Conservation (phyloP, 2,113 vertebrate species). For the Phalacrocorax brasilianus region DNA sequence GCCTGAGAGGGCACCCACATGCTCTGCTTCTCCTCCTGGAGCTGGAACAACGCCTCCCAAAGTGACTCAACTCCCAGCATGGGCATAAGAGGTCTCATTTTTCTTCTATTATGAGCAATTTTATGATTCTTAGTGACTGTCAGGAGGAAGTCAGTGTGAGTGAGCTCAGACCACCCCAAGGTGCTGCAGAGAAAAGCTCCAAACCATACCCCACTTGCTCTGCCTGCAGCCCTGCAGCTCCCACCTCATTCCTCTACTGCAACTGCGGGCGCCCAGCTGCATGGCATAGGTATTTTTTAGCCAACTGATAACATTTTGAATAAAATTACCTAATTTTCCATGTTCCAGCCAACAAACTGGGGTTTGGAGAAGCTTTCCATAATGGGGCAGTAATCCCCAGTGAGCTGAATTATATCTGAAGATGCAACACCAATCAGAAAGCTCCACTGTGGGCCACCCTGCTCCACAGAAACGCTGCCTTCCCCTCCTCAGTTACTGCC, state of each 20-base stretch:
- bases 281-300: rapidly evolving
- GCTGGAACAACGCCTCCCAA: background rate
- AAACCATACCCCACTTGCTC: background rate
- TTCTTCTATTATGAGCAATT: background rate
- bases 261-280: background rate
- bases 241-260: background rate
- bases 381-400: background rate
- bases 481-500: background rate
- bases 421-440: background rate
- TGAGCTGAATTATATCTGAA: background rate
- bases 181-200: background rate
- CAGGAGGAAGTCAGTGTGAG: background rate
- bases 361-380: background rate
- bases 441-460: background rate
- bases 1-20: background rate
- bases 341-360: background rate
- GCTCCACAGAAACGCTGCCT: background rate
- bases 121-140: background rate
- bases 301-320: background rate
- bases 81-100: background rate
- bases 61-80: background rate
- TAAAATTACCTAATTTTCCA: background rate
- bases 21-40: background rate
- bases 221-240: background rate
- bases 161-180: background rate